A percentile compares a stretch with the other conserved stretches of the same genome.
These are phyloP conservation scores for Brevimyrus niger DNA, from an alignment of 2,113 vertebrate genomes.

Conservation along the genomic window DNA sequence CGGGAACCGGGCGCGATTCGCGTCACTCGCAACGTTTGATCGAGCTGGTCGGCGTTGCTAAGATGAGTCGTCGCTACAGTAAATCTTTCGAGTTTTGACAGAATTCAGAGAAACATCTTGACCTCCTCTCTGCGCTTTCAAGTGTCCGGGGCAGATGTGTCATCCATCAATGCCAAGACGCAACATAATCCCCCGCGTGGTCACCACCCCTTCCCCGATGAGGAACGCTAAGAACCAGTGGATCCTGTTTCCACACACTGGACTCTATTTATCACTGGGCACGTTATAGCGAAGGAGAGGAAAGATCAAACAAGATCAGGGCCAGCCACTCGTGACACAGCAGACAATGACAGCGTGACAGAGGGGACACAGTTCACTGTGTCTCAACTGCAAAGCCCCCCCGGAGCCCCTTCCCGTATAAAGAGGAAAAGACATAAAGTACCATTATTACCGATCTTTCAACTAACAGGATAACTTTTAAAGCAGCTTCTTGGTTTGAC, in stretches of 20 bases:
- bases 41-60: conserved; percentile 27
- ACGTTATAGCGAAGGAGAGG: conserved; percentile 43
- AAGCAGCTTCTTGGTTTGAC: not conserved
- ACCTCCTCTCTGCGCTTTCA: conserved; percentile 56
- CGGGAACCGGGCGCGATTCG: conserved; percentile 7
- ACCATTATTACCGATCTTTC: not conserved
- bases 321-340: conserved; percentile 34
- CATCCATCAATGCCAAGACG: conserved; percentile 61
- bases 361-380: conserved; percentile 46
- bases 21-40: conserved; percentile 24
- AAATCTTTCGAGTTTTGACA: conserved; percentile 46
- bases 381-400: not conserved
- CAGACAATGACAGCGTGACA: conserved; percentile 43
- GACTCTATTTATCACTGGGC: conserved; percentile 30
- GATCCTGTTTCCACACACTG: conserved; percentile 10
- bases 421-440: not conserved
- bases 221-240: not conserved
- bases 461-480: not conserved
- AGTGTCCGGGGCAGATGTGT: conserved; percentile 54
- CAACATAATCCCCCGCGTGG: conserved; percentile 49
- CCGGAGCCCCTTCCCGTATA: not conserved
- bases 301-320: conserved; percentile 44
- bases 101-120: conserved; percentile 45
- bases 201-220: conserved; percentile 27
- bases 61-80: conserved; percentile 49